Evolutionary conservation across 2,888 invertebrate species (phyloP).

Genomic region (Cacoxenus indagator): DNA sequence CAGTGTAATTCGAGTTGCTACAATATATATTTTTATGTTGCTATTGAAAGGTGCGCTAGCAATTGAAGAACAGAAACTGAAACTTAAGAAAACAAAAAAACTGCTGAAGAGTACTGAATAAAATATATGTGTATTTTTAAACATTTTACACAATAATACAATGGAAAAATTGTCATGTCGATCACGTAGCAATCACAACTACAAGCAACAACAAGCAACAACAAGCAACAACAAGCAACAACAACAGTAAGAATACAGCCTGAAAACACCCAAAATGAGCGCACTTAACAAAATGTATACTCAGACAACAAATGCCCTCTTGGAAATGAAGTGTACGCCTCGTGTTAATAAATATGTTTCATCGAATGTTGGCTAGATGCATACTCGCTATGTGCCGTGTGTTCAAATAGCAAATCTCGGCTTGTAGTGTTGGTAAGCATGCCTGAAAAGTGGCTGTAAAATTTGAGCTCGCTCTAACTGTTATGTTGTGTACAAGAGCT

Average conservation of each 20-base stretch:
- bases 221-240: constrained; percentile 28
- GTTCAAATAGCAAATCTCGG: no score
- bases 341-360: no score
- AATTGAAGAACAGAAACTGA: not conserved
- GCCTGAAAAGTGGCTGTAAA: no score
- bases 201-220: constrained; percentile 34
- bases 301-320: not conserved
- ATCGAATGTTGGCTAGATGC: no score
- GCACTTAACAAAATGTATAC: not conserved
- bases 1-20: not conserved
- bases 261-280: not conserved
- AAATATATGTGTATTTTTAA: constrained; percentile 19
- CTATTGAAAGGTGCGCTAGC: constrained; percentile 22
- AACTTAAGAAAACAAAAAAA: not conserved
- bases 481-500: no score
- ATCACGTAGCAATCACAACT: constrained; percentile 50
- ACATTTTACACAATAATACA: constrained; percentile 55
- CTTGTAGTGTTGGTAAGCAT: no score
- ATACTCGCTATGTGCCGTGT: no score
- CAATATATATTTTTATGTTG: not conserved
- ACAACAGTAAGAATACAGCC: constrained; percentile 15
- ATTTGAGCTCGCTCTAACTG: no score
- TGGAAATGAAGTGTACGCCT: not conserved
- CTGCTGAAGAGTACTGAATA: constrained; percentile 29
- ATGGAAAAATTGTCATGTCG: constrained; percentile 60